Evolutionary conservation across 1,140 invertebrate species (phyloP).

Genomic region (Chelonus insularis): DNA sequence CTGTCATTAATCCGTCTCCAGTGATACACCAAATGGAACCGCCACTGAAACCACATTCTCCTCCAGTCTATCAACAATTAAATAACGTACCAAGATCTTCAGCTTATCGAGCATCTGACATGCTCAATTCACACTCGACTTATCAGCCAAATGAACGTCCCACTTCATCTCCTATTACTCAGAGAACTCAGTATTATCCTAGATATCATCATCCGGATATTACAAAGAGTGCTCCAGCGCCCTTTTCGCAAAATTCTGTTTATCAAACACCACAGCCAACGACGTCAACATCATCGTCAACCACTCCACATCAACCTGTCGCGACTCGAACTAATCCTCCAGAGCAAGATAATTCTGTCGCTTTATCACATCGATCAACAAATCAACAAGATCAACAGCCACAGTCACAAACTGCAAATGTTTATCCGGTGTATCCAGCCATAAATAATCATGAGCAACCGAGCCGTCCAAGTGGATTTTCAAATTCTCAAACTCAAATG

Average conservation of each 20-base stretch:
- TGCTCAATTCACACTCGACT: conserved; percentile 38
- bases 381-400: conserved; percentile 30
- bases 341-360: conserved; percentile 34
- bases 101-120: conserved; percentile 35
- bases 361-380: conserved; percentile 22
- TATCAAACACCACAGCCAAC: conserved; percentile 39
- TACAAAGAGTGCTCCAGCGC: conserved; percentile 50
- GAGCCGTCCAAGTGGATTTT: conserved; percentile 20
- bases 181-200: conserved; percentile 52
- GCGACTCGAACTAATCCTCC: conserved; percentile 30
- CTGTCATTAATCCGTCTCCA: conserved; percentile 46
- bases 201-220: conserved; percentile 56
- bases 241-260: conserved; percentile 44
- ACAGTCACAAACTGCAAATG: conserved; percentile 26
- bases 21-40: conserved; percentile 51
- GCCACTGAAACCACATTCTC: conserved; percentile 46
- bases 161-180: conserved; percentile 36
- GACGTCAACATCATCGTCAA: neutral
- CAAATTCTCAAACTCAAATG: conserved; percentile 27
- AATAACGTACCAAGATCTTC: conserved; percentile 42
- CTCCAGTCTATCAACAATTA: conserved; percentile 54
- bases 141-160: conserved; percentile 36
- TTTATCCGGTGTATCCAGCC: conserved; percentile 22
- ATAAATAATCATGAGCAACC: neutral
- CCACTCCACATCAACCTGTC: neutral